A percentile compares a stretch with the other conserved stretches of the same genome.
phyloP scores from a whole-genome alignment of 2,113 vertebrate genomes.

The Epinephelus lanceolatus region DNA sequence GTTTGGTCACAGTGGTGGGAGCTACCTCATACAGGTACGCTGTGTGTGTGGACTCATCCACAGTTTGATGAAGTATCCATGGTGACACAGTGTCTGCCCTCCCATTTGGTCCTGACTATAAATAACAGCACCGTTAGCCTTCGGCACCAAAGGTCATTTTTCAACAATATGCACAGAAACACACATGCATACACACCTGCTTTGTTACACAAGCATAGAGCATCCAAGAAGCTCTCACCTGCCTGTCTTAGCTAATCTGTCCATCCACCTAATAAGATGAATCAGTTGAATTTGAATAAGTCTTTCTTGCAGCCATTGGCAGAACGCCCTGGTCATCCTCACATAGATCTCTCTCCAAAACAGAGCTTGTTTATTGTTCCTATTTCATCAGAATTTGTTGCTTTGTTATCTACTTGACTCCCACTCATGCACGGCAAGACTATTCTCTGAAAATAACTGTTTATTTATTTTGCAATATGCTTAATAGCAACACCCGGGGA shows the following conservation, averaged over 20 bases:
- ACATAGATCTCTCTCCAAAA: neutral
- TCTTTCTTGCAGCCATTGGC: neutral
- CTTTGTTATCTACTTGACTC: slow-evolving; percentile 27
- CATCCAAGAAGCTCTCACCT: slow-evolving; percentile 4
- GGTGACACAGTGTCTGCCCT: slow-evolving; percentile 55
- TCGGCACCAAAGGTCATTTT: slow-evolving; percentile 63
- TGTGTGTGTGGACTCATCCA: slow-evolving; percentile 12
- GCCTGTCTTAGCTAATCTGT: slow-evolving; percentile 23
- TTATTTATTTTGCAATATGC: slow-evolving; percentile 25
- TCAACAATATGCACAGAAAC: slow-evolving; percentile 34
- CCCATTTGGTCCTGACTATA: slow-evolving; percentile 54
- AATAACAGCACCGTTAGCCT: slow-evolving; percentile 62
- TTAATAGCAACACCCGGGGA: neutral
- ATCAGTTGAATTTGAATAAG: slow-evolving; percentile 3
- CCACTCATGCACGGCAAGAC: slow-evolving; percentile 17
- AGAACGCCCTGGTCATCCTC: neutral
- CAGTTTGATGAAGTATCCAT: slow-evolving; percentile 63
- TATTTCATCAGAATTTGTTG: slow-evolving; percentile 4
- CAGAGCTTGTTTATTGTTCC: slow-evolving; percentile 18
- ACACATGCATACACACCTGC: slow-evolving; percentile 24
- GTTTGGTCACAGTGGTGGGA: slow-evolving; percentile 40
- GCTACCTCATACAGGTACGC: slow-evolving; percentile 43
- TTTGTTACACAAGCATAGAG: neutral
- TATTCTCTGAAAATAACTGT: slow-evolving; percentile 20
- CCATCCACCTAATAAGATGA: neutral